These are phyloP conservation scores for Himantopus leucocephalus DNA, from an alignment of 2,113 vertebrate species.

Conservation along the genomic window DNA sequence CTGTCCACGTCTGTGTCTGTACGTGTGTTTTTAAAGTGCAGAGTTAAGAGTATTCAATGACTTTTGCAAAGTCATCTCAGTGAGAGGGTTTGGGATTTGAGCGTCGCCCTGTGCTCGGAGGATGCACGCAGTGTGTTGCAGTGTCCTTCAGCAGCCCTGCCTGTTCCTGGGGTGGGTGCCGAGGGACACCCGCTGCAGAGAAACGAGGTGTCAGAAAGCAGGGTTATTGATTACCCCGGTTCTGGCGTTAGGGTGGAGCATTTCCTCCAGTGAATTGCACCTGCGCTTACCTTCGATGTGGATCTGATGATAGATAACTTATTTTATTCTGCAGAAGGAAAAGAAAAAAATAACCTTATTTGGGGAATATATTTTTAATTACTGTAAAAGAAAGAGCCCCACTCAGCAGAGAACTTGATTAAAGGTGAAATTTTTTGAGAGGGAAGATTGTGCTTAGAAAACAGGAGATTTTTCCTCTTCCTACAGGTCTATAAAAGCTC, in stretches of 20 bases:
- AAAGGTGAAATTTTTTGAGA: background rate
- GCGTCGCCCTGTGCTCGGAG: background rate
- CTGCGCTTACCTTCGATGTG: background rate
- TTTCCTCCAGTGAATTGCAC: background rate
- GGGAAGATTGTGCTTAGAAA: background rate
- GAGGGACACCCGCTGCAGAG: background rate
- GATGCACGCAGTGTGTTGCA: rapidly evolving
- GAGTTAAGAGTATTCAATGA: background rate
- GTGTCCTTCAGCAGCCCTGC: background rate
- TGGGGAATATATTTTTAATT: background rate
- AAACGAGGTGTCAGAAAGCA: background rate
- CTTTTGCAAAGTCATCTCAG: background rate
- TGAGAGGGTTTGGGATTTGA: background rate
- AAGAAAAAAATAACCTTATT: background rate
- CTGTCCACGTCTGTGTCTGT: background rate
- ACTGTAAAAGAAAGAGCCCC: background rate
- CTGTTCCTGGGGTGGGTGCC: background rate
- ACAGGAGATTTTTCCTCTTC: background rate
- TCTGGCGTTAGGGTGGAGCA: background rate
- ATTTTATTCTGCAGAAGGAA: background rate
- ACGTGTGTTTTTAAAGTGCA: too few relatives aligned
- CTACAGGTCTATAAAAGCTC: background rate
- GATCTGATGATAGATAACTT: background rate
- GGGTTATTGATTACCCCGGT: background rate
- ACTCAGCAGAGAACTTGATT: background rate